Evolutionary conservation across 1,140 invertebrate species (phyloP), one percentile per base, ranked within the genome.

Genomic region (Helicoverpa armigera): DNA sequence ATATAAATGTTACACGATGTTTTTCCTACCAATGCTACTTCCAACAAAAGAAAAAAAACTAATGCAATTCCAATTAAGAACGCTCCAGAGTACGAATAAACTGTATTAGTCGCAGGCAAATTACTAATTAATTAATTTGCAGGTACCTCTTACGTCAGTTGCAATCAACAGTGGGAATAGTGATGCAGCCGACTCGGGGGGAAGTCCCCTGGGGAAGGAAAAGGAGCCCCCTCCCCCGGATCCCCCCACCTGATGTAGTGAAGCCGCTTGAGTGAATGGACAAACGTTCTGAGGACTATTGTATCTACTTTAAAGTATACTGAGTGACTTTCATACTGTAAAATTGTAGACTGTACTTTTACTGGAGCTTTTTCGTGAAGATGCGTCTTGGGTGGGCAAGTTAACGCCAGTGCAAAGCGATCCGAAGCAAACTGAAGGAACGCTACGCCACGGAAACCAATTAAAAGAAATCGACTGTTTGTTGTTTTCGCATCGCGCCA

Each of bases 81-180:
- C 56, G 2, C 63, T 50, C 63, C 18, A 43, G 63, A 10, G 63
- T 50, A 11, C 2, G 5, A 67, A 48, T 67, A n/a, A 50, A 13
- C 31, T 56, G 23, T 5, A 14, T 10, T 16, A 69, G 23, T 69
- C 0, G 1, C 11, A 11, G 18, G 7, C 50, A 23, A 11, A 10
- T 50, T n/a, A 75, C 13, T 12, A 16, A 61, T 58, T n/a, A 54
- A 61, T 54, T 50, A 54, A 23, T 77, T 80, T 48, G 3, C 87
- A 94, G 93, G 93, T 94, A 13, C 93, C 93, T 2, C 56, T 93
- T 56, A 94, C 93, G 7, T 94, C 93, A 23, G 89, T 94, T 29
- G 93, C 89, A 10, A 86, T 92, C 31, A 91, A 90, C 88, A 94
- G 92, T 60, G 92, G 90, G 1, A 89, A 92, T 82, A 90, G 90